phyloP scores from a whole-genome alignment of 2,113 vertebrate genomes.

The Stictonetta naevosa region DNA sequence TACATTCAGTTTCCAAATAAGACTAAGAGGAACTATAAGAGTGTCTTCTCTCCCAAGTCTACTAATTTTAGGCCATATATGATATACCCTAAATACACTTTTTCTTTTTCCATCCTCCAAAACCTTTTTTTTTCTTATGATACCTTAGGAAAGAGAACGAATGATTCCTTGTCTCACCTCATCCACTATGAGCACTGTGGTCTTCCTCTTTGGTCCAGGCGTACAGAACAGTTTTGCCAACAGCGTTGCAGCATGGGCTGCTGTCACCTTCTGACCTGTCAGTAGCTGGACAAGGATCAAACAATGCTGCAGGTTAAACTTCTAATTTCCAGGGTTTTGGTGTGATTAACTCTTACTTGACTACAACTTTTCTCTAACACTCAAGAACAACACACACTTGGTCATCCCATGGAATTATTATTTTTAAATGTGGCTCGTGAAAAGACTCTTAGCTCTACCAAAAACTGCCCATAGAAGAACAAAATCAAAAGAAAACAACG shows the following conservation, averaged over 20 bases:
- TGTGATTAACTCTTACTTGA: background rate
- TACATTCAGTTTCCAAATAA: background rate
- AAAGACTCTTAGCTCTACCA: background rate
- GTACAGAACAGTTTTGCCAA: conserved; percentile 87
- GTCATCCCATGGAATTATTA: background rate
- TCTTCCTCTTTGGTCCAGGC: conserved; percentile 82
- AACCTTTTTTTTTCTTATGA: background rate
- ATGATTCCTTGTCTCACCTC: conserved; percentile 81
- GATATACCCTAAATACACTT: background rate
- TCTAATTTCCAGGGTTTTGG: no score
- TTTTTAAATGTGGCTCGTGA: background rate
- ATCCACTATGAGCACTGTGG: conserved; percentile 90
- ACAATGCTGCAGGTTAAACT: background rate
- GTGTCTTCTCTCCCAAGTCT: background rate
- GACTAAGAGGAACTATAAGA: background rate
- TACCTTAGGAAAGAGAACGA: background rate
- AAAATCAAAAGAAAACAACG: background rate
- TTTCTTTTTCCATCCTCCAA: background rate
- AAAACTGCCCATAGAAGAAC: background rate
- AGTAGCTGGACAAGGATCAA: conserved; percentile 81
- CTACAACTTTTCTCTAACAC: background rate
- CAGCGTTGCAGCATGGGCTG: conserved; percentile 87
- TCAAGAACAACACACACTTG: background rate
- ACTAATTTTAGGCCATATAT: background rate
- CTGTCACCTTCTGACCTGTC: conserved; percentile 91